These are phyloP conservation scores for Athalia circularis DNA, from an alignment of 2,888 invertebrate species.

Conservation along the genomic window DNA sequence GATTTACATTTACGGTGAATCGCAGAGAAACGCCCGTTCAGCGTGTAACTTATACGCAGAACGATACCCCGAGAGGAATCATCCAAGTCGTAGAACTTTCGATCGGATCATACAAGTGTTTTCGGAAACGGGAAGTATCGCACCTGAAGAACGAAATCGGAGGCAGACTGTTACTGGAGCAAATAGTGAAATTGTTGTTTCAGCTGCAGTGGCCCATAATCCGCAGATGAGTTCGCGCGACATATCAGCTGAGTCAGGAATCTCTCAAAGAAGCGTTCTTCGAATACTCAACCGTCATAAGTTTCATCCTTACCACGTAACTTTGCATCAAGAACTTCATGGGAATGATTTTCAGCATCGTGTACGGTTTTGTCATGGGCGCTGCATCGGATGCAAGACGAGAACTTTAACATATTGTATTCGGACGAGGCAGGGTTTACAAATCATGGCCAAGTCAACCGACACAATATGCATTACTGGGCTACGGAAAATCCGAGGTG, in stretches of 20 bases:
- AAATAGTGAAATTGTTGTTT: slow-evolving; percentile 3
- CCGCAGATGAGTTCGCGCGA: slow-evolving; percentile 16
- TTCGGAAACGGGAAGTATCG: slow-evolving; percentile 5
- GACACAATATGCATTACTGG: too few relatives aligned
- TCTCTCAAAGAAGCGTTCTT: slow-evolving; percentile 35
- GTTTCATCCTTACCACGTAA: slow-evolving; percentile 51
- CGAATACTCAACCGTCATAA: slow-evolving; percentile 44
- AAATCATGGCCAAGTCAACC: too few relatives aligned
- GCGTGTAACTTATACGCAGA: slow-evolving; percentile 9
- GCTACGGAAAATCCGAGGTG: too few relatives aligned
- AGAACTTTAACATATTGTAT: slow-evolving; percentile 8
- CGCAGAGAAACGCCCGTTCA: neutral
- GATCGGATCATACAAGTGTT: slow-evolving; percentile 10
- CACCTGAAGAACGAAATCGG: neutral
- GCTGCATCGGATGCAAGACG: slow-evolving; percentile 43
- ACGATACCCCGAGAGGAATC: slow-evolving; percentile 15
- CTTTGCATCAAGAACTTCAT: slow-evolving; percentile 50
- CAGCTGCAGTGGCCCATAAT: neutral
- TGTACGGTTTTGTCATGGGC: slow-evolving; percentile 50
- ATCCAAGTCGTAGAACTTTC: slow-evolving; percentile 7
- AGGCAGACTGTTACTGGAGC: neutral
- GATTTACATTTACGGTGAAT: slow-evolving; percentile 3
- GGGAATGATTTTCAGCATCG: slow-evolving; percentile 51
- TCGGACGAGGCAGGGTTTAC: neutral
- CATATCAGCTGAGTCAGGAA: slow-evolving; percentile 41